phyloP scores from a whole-genome alignment of 1,140 invertebrate genomes.

The Subanguina moxae region DNA sequence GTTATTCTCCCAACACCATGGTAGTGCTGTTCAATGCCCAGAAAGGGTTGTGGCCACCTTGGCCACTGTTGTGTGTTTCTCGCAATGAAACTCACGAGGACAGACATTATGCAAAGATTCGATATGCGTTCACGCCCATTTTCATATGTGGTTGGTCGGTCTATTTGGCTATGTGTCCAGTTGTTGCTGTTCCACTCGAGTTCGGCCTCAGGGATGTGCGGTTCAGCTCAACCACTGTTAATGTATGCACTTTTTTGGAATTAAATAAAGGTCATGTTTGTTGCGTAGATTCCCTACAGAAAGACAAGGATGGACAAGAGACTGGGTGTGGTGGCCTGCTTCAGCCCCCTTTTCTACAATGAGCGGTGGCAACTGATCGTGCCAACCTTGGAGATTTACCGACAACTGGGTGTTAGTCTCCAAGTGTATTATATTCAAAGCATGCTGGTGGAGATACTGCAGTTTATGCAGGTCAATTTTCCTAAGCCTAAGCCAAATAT shows the following conservation, averaged over 20 bases:
- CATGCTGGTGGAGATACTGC: conserved; percentile 50
- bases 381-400: conserved; percentile 49
- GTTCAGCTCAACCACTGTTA: conserved; percentile 30
- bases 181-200: conserved; percentile 25
- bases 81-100: conserved; percentile 30
- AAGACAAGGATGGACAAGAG: conserved; percentile 21
- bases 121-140: conserved; percentile 40
- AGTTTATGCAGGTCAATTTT: conserved; percentile 38
- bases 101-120: conserved; percentile 22
- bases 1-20: conserved; percentile 49
- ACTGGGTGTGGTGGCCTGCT: conserved; percentile 50
- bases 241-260: conserved; percentile 10
- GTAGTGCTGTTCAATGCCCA: conserved; percentile 51
- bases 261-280: neutral
- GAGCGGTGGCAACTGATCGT: conserved; percentile 55
- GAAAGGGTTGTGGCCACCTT: conserved; percentile 44
- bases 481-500: neutral
- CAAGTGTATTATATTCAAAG: conserved; percentile 57
- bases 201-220: conserved; percentile 31
- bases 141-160: conserved; percentile 50
- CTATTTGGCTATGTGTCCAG: conserved; percentile 39
- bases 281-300: conserved; percentile 36
- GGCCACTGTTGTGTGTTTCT: conserved; percentile 41
- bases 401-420: conserved; percentile 51
- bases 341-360: conserved; percentile 54